These are phyloP conservation scores for Pristionchus mayeri DNA, from an alignment of 2,888 invertebrate species.

Conservation along the genomic window DNA sequence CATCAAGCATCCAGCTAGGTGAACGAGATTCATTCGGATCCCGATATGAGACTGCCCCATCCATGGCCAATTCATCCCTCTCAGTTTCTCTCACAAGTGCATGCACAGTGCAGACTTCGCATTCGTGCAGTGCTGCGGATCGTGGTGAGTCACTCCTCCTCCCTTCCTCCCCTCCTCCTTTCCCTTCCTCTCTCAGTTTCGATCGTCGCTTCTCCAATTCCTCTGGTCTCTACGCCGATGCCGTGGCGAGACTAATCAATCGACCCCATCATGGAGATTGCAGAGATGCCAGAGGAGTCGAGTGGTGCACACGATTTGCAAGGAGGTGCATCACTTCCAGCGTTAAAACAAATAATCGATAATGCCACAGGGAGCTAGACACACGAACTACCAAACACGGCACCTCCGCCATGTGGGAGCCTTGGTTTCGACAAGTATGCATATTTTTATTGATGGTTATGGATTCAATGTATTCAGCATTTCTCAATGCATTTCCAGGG, in stretches of 20 bases:
- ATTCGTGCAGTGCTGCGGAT: conserved; percentile 71
- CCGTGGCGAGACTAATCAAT: conserved; percentile 49
- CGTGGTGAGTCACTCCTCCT: conserved; percentile 59
- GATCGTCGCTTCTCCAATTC: conserved; percentile 52
- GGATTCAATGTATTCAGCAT: not conserved
- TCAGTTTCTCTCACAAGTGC: conserved; percentile 65
- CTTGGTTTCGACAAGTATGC: conserved; percentile 40
- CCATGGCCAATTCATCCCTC: not conserved
- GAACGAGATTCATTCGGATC: too few relatives aligned
- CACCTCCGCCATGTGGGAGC: conserved; percentile 33
- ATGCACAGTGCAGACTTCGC: conserved; percentile 70
- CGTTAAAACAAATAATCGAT: not conserved
- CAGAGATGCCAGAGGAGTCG: conserved; percentile 54
- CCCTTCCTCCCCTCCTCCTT: not conserved
- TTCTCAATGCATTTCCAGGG: conserved; percentile 50
- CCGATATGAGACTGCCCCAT: too few relatives aligned
- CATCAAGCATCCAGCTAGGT: conserved; percentile 42
- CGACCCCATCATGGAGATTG: conserved; percentile 53
- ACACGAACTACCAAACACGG: not conserved
- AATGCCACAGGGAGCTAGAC: conserved; percentile 9
- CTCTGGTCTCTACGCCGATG: conserved; percentile 31
- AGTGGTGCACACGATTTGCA: conserved; percentile 59
- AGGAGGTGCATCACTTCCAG: conserved; percentile 48
- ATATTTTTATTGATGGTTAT: not conserved
- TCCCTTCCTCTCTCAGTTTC: conserved; percentile 54